A percentile compares a stretch with the other conserved stretches of the same genome.
phyloP scores from a whole-genome alignment of 2,888 invertebrate species.

The Spialia ferax region DNA sequence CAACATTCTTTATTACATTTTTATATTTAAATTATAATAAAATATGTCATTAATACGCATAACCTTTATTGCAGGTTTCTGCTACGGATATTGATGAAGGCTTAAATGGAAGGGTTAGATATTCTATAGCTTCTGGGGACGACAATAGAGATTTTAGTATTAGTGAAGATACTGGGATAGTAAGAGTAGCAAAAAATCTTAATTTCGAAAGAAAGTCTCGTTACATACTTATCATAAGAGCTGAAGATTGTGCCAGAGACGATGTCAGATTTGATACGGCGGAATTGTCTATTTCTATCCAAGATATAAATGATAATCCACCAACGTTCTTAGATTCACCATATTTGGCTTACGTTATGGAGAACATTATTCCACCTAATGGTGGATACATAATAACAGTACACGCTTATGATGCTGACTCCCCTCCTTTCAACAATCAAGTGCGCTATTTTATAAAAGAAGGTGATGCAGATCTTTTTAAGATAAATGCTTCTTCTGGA shows the following conservation, averaged over 20 bases:
- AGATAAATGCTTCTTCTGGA: conserved; percentile 96
- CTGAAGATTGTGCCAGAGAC: conserved; percentile 95
- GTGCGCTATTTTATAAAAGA: conserved; percentile 97
- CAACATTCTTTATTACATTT: neutral
- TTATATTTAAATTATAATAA: neutral
- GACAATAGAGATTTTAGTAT: conserved; percentile 96
- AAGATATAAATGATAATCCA: conserved; percentile 97
- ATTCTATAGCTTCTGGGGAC: conserved; percentile 96
- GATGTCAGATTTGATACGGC: conserved; percentile 91
- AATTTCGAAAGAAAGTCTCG: conserved; percentile 96
- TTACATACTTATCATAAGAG: conserved; percentile 94
- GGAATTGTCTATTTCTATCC: conserved; percentile 93
- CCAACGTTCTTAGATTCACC: conserved; percentile 98
- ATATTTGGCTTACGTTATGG: conserved; percentile 97
- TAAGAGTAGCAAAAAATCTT: conserved; percentile 96
- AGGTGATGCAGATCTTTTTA: conserved; percentile 96
- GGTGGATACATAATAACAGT: conserved; percentile 94
- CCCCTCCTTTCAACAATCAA: conserved; percentile 95
- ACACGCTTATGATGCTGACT: conserved; percentile 96
- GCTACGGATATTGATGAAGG: conserved; percentile 96
- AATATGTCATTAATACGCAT: conserved; percentile 27
- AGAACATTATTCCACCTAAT: conserved; percentile 94
- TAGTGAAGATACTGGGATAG: conserved; percentile 96
- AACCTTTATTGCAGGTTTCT: conserved; percentile 88
- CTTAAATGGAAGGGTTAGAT: conserved; percentile 96